phyloP scores from a whole-genome alignment of 2,888 invertebrate species.

The Polydesmus complanatus region DNA sequence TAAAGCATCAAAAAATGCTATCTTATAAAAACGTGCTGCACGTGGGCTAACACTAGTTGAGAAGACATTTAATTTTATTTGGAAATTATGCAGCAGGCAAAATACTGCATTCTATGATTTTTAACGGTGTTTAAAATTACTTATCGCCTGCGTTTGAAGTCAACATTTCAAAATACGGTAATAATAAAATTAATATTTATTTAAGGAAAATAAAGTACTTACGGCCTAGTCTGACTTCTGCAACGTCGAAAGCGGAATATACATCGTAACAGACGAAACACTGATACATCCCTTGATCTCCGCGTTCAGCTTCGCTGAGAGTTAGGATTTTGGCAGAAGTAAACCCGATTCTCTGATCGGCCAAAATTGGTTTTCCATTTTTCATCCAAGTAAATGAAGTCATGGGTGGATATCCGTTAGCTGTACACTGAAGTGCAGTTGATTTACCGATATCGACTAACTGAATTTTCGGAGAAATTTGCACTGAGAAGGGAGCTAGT shows the following conservation, averaged over 20 bases:
- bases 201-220: too few species aligned
- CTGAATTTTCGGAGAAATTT: conserved; percentile 11
- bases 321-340: conserved; percentile 13
- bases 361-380: conserved; percentile 1
- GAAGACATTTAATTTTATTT: too few species aligned
- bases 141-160: too few species aligned
- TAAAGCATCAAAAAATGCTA: too few species aligned
- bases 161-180: too few species aligned
- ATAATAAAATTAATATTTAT: too few species aligned
- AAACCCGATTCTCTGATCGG: conserved; percentile 9
- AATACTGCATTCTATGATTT: too few species aligned
- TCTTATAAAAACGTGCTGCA: too few species aligned
- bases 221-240: conserved; percentile 11
- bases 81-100: too few species aligned
- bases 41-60: too few species aligned
- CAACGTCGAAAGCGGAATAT: conserved; percentile 3
- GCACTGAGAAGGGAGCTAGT: conserved; percentile 2
- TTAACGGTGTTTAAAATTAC: too few species aligned
- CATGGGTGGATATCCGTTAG: conserved; percentile 13
- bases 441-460: conserved; percentile 10
- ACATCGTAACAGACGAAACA: conserved; percentile 8
- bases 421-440: conserved; percentile 7
- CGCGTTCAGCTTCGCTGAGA: conserved; percentile 3
- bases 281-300: conserved; percentile 14
- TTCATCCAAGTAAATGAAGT: conserved; percentile 10